These are phyloP conservation scores for Omphaloscelis lunosa DNA, from an alignment of 2,888 invertebrate genomes.

Conservation along the genomic window DNA sequence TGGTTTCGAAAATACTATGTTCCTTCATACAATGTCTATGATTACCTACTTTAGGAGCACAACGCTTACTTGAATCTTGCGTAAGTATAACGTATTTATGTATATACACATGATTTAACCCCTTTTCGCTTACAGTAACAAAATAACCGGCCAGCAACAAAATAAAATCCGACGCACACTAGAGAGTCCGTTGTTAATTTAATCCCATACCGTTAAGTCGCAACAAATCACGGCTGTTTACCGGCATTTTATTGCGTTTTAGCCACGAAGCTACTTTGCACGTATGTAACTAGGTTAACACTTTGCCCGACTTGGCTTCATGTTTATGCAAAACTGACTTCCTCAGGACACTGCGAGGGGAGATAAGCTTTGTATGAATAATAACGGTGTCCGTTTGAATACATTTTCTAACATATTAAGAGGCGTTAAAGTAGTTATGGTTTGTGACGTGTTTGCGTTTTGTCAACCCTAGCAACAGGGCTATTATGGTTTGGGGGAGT, in stretches of 20 bases:
- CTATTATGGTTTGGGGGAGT: background rate
- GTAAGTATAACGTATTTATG: background rate
- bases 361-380: conserved; percentile 68
- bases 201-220: conserved; percentile 47
- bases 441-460: conserved; percentile 25
- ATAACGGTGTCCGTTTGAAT: conserved; percentile 65
- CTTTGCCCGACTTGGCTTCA: conserved; percentile 46
- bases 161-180: conserved; percentile 33
- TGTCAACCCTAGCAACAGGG: conserved; percentile 25
- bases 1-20: background rate
- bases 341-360: conserved; percentile 63
- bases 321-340: conserved; percentile 68
- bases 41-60: background rate
- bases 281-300: conserved; percentile 63
- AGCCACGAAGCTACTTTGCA: conserved; percentile 31
- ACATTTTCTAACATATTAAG: conserved; percentile 60
- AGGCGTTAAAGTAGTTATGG: conserved; percentile 42
- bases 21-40: background rate
- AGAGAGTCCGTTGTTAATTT: conserved; percentile 24
- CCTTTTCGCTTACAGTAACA: background rate
- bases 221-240: conserved; percentile 57
- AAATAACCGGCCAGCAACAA: conserved; percentile 1
- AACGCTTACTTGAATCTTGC: background rate
- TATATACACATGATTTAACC: background rate
- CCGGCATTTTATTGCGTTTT: conserved; percentile 58